Base-by-base conservation (phyloP, 2,113 vertebrate genomes). In the Acrocephalus kingi region DNA sequence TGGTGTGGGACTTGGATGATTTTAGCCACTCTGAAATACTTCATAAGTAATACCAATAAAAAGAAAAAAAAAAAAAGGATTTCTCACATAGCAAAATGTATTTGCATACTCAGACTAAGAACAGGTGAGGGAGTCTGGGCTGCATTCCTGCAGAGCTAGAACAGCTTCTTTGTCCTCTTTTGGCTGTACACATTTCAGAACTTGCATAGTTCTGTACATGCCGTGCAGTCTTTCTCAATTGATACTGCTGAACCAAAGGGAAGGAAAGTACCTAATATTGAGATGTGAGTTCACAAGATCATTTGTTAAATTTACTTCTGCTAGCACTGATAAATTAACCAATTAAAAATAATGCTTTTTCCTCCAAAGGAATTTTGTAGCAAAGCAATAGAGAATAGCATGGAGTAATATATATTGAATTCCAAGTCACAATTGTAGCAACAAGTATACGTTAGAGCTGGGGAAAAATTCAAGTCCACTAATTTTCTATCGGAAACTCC, bases 261-360 rank as follows among this genome's bases (percentile, higher is more conserved):
- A 96, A 67, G 67, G 55, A 87, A 88, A 74, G 46, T 82, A 92
- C 84, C 64, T 86, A 94, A 94, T 82, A 87, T 7, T 55, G 64
- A 93, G 89, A 67, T 78, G 75, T 78, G 62, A 91, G 48, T 84
- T 54, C 13, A 54, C 21, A 56, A 94, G 33, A 30, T 55, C 13
- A 33, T 87, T 78, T 6, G 2, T 56, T 87, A 87, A 82, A 80
- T 96, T 94, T 96, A 79, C 51, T 96, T 97, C 58, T 45, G 58
- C 87, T 96, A 87, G 43, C 15, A 19, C 56, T 95, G 74, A 89
- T 89, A 96, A 97, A 97, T 93, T 87, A 97, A 41, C 83, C 87
- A 94, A 94, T 96, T 97, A 97, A 97, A 95, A 97, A 96, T 61
- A 89, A 84, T n/a, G 14, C 1, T 48, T 94, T 94, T 85, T 87